phyloP scores from a whole-genome alignment of 2,888 invertebrate genomes.

The Mimumesa dahlbomi region DNA sequence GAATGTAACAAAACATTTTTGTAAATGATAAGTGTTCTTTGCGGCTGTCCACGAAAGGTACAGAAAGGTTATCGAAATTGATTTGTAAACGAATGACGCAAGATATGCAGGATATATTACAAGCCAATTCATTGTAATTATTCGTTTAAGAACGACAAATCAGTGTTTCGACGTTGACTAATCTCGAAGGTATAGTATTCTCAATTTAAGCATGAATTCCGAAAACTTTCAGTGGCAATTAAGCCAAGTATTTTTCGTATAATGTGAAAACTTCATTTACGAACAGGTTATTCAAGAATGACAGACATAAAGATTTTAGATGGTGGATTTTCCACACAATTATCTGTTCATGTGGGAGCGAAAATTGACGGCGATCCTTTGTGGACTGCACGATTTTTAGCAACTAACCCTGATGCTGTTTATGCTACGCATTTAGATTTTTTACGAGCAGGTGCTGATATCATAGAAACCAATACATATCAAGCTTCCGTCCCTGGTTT shows the following conservation, averaged over 20 bases:
- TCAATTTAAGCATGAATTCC: no score
- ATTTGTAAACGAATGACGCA: conserved; percentile 3
- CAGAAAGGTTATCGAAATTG: conserved; percentile 37
- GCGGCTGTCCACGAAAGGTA: background rate
- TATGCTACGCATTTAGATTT: conserved; percentile 91
- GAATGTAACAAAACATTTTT: no score
- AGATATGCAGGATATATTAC: background rate
- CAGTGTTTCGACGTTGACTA: background rate
- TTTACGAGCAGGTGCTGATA: conserved; percentile 91
- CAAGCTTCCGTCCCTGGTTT: conserved; percentile 83
- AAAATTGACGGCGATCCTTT: conserved; percentile 92
- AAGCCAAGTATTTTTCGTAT: no score
- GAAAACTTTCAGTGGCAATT: no score
- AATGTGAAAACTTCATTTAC: no score
- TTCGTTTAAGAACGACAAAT: background rate
- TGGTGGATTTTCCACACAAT: conserved; percentile 92
- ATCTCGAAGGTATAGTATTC: no score
- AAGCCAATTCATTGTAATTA: background rate
- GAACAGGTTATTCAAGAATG: conserved; percentile 4
- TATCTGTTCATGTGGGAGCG: conserved; percentile 88
- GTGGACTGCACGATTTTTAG: conserved; percentile 93
- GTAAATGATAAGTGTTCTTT: background rate
- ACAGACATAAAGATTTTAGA: conserved; percentile 81
- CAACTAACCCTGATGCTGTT: conserved; percentile 90
- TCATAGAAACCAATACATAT: conserved; percentile 82